phyloP scores from a whole-genome alignment of 2,888 invertebrate species.

The Bellardia bayeri region DNA sequence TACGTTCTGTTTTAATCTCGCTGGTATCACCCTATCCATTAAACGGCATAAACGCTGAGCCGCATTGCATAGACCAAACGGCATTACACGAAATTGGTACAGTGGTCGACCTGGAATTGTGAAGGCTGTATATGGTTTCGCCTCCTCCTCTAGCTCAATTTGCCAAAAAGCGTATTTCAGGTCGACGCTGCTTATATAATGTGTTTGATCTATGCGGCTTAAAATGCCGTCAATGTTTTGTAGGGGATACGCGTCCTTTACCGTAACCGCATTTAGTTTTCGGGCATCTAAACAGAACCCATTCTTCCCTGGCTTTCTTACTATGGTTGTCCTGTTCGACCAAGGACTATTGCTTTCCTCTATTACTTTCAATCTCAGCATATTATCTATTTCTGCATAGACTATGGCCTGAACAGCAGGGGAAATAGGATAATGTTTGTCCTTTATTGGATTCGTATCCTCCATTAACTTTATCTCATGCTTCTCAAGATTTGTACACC shows the following conservation, averaged over 20 bases:
- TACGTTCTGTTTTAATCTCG: slow-evolving; percentile 45
- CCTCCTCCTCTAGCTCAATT: slow-evolving; percentile 61
- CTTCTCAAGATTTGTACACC: slow-evolving; percentile 53
- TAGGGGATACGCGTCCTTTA: slow-evolving; percentile 52
- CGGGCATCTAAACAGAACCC: slow-evolving; percentile 77
- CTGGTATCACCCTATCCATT: slow-evolving; percentile 60
- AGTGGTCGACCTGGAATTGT: slow-evolving; percentile 44
- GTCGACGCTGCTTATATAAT: slow-evolving; percentile 53
- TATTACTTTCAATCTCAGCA: slow-evolving; percentile 76
- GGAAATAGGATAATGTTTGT: slow-evolving; percentile 69
- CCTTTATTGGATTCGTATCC: slow-evolving; percentile 50
- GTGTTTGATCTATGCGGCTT: slow-evolving; percentile 48
- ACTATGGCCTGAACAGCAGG: slow-evolving; percentile 65
- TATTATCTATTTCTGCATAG: slow-evolving; percentile 76
- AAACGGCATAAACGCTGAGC: slow-evolving; percentile 72
- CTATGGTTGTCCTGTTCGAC: slow-evolving; percentile 76
- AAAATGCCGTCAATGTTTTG: slow-evolving; percentile 42
- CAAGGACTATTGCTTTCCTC: slow-evolving; percentile 77
- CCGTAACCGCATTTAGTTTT: slow-evolving; percentile 74
- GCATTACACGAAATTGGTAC: slow-evolving; percentile 65
- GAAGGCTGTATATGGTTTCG: slow-evolving; percentile 46
- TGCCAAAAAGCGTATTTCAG: slow-evolving; percentile 66
- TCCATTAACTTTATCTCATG: slow-evolving; percentile 65
- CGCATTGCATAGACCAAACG: slow-evolving; percentile 61
- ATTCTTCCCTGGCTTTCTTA: slow-evolving; percentile 74